Evolutionary conservation across 2,888 invertebrate species (phyloP), one percentile per base, ranked within the genome.

Genomic region (Papilio protenor): DNA sequence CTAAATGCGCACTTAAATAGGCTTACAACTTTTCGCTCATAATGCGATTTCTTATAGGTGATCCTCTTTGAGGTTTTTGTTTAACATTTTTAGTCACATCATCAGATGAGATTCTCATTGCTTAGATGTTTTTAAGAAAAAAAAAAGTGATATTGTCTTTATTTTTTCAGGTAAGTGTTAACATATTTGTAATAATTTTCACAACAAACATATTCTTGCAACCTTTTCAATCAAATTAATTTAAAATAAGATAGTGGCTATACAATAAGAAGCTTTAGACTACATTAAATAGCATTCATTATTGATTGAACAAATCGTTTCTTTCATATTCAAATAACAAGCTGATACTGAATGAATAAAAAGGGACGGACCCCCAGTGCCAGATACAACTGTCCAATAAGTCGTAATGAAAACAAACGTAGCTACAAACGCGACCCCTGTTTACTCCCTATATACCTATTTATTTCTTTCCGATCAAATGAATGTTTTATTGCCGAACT

Each of bases 321-420:
- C 78, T 79, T 79, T 80, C 79, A 81, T 81, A 80, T 82, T 81
- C 80, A 81, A 82, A 81, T 88, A 89, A 87, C 87, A 85, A 84
- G 84, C 83, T 82, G 83, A 85, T 84, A 83, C 86, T 85, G 85
- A 83, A 83, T 83, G 85, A 81, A 86, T 82, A 84, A 84, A 84
- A 85, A 85, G 84, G 86, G 85, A 82, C 83, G 83, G 71, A 81
- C 80, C 84, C 85, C 83, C 82, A 78, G 80, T 84, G 85, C 83
- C 82, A 79, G 80, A 72, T 82, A 83, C 83, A 81, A 83, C 84
- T 86, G 89, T 88, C 89, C 88, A 88, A 91, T 92, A 91, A 89
- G 87, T 88, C 88, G 88, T 89, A 90, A 91, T 91, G 88, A 90
- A 90, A 91, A 92, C 89, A 91, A 91, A 91, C 91, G 89, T 89